Percentiles rank a stretch among this genome's conserved stretches.
Conservation (phyloP, 2,888 invertebrate genomes). For the Nebria salina region DNA sequence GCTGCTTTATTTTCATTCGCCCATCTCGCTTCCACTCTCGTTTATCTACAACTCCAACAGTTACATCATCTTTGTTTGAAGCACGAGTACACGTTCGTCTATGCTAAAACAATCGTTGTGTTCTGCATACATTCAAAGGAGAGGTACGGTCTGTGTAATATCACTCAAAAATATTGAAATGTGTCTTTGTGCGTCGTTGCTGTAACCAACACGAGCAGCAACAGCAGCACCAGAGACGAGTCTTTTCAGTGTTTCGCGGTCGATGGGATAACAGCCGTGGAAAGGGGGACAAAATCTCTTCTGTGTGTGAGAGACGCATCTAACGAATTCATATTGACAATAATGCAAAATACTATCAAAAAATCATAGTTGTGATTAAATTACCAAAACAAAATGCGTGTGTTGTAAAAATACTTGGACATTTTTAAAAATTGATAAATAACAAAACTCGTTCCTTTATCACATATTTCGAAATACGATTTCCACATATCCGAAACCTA, state of each 20-base stretch:
- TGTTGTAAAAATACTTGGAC: not conserved
- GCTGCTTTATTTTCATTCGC: conserved; percentile 22
- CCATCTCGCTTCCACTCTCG: conserved; percentile 5
- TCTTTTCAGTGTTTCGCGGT: not conserved
- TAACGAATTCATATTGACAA: not conserved
- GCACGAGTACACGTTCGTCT: conserved; percentile 11
- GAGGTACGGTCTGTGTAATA: conserved; percentile 43
- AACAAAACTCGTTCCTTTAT: not conserved
- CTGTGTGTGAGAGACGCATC: not conserved
- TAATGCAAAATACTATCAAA: not conserved
- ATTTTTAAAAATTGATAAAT: not conserved
- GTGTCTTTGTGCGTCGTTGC: conserved; percentile 36
- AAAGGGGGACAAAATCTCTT: not conserved
- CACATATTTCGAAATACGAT: not conserved
- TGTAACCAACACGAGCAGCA: not conserved
- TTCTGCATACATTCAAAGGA: conserved; percentile 46
- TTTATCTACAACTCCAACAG: not conserved
- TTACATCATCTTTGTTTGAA: not conserved
- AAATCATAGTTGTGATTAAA: no score
- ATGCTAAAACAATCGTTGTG: conserved; percentile 44
- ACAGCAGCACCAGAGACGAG: not conserved
- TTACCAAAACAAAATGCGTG: no score
- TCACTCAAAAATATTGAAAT: conserved; percentile 48
- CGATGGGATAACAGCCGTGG: not conserved
- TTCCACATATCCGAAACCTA: not conserved